A percentile compares a stretch with the other conserved stretches of the same genome.
phyloP scores from a whole-genome alignment of 2,888 invertebrate species.

The Xestia sexstrigata region DNA sequence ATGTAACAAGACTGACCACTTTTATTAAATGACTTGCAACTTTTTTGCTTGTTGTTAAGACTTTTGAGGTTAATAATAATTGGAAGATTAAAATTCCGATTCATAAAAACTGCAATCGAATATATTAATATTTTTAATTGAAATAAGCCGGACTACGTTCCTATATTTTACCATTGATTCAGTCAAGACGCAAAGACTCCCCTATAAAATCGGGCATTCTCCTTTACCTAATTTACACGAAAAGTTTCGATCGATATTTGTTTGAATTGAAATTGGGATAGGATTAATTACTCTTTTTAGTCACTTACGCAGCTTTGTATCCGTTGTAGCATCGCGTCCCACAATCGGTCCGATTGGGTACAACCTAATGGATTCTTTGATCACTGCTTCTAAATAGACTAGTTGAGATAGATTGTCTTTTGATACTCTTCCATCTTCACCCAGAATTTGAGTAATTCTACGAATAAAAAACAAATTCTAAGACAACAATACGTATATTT shows the following conservation, averaged over 20 bases:
- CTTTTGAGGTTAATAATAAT: no score
- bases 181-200: no score
- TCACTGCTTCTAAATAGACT: slow-evolving; percentile 59
- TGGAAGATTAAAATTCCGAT: not conserved
- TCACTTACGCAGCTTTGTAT: slow-evolving; percentile 53
- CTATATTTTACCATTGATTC: not conserved
- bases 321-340: slow-evolving; percentile 41
- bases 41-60: no score
- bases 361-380: slow-evolving; percentile 62
- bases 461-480: not conserved
- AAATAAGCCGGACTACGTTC: no score
- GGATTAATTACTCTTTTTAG: not conserved
- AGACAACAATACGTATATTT: not conserved
- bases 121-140: no score
- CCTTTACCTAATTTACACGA: not conserved
- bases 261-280: not conserved
- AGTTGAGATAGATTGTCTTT: slow-evolving; percentile 47
- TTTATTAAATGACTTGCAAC: not conserved
- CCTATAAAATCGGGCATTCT: not conserved
- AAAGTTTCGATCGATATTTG: not conserved
- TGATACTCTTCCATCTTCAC: slow-evolving; percentile 33
- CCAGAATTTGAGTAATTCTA: slow-evolving; percentile 54
- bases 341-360: slow-evolving; percentile 58
- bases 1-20: not conserved
- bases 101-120: not conserved